Evolutionary conservation across 2,797 vertebrate species (phyloP), one percentile per base, ranked within the genome.

Genomic region (Microchirus variegatus): DNA sequence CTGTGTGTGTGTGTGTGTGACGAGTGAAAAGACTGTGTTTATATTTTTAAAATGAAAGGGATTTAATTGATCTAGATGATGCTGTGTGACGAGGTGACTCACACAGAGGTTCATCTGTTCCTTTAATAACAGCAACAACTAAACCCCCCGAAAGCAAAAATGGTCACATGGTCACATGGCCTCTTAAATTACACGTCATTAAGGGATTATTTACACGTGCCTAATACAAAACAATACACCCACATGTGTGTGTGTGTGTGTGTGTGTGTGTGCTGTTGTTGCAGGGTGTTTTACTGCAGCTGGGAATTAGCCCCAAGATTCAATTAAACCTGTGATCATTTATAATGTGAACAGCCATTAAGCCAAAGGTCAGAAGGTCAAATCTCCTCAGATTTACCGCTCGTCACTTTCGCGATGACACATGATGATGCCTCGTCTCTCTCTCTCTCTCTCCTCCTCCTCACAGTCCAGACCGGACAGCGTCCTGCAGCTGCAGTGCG

Each of bases 291-390:
- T 77, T 58, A 70, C 59, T 77, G 18, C 55, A 26, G 50, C 63
- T 74, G 53, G 51, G 68, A 71, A 70, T 75, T 61, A 64, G n/a
- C 52, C 73, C 53, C 52, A 50, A 63, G 70, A 86, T 86, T 82
- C 64, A 81, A 86, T 89, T 85, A 79, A 79, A 66, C 67, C 64
- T 59, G 15, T 59, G 6, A 43, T 55, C 78, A 86, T 88, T 84
- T 80, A 59, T 90, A 87, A 87, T 67, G 59, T 73, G 75, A 83
- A 71, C 72, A 63, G 75, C 80, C 77, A 77, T 88, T 85, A 89
- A 89, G 73, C 69, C 63, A 56, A 54, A 71, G 82, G 63, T 82
- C 75, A 57, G n/a, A n/a, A n/a, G 57, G 81, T 77, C 79, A 68
- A 52, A 72, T 67, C 36, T 77, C 60, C 68, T 62, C 62, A 73